Evolutionary conservation across 2,797 vertebrate species (phyloP).

Genomic region (Serranus cabrilla): DNA sequence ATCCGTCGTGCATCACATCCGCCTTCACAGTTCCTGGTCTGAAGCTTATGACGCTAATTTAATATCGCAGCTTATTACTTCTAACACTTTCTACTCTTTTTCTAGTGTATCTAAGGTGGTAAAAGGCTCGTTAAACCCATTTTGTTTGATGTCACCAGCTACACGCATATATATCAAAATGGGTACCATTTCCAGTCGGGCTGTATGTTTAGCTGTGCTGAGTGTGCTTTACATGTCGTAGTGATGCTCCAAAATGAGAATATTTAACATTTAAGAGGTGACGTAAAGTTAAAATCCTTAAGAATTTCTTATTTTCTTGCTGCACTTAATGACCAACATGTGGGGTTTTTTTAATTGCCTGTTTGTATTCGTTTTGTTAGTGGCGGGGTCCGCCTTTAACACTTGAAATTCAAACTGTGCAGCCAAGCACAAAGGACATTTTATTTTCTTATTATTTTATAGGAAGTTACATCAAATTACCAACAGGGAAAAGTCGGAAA

Average conservation of each 20-base stretch:
- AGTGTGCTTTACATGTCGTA: constrained; percentile 33
- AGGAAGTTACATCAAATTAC: background rate
- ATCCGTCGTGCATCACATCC: constrained; percentile 5
- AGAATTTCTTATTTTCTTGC: background rate
- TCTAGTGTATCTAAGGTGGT: constrained; percentile 32
- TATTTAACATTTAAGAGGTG: constrained; percentile 11
- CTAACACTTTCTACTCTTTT: constrained; percentile 28
- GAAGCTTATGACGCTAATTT: constrained; percentile 31
- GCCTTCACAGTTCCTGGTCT: constrained; percentile 30
- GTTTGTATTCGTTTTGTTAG: background rate
- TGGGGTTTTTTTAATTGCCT: constrained; percentile 15
- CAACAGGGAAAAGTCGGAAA: background rate
- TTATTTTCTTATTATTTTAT: background rate
- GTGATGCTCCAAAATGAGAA: constrained; percentile 1
- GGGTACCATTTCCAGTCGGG: constrained; percentile 35
- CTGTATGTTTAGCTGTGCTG: constrained; percentile 49
- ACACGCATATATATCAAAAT: constrained; percentile 19
- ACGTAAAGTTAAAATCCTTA: constrained; percentile 50
- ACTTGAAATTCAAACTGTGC: background rate
- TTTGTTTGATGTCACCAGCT: constrained; percentile 36
- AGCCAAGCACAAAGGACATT: background rate
- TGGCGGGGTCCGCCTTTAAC: background rate
- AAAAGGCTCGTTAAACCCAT: constrained; percentile 20
- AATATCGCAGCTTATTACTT: constrained; percentile 17
- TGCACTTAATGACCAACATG: background rate